These are phyloP conservation scores for Vidua macroura DNA, from an alignment of 2,113 vertebrate genomes.

Conservation along the genomic window DNA sequence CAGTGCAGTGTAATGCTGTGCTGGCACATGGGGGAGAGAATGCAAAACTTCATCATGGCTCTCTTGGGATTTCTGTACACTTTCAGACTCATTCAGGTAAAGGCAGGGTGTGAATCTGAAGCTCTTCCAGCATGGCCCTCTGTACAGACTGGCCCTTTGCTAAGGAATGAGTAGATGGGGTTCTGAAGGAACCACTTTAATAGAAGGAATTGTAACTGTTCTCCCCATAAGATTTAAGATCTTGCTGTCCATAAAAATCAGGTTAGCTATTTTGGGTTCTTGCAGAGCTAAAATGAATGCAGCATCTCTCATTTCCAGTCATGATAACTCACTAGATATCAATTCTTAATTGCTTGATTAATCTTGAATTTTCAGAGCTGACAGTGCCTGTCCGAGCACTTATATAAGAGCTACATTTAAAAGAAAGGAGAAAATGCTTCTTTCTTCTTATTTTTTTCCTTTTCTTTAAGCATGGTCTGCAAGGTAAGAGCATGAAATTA, in stretches of 20 bases:
- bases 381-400: background rate
- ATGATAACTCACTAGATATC: constrained; percentile 14
- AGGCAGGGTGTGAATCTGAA: background rate
- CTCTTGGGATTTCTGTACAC: background rate
- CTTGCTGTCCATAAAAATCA: constrained; percentile 42
- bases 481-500: background rate
- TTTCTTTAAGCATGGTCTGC: background rate
- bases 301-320: constrained; percentile 16
- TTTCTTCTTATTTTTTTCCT: background rate
- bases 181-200: background rate
- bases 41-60: background rate
- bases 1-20: background rate
- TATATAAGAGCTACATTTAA: background rate
- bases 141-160: background rate
- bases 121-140: background rate
- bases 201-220: background rate
- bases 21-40: background rate
- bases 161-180: background rate
- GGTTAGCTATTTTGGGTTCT: constrained; percentile 41
- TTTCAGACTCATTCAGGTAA: background rate
- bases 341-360: constrained; percentile 61
- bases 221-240: background rate
- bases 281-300: constrained; percentile 8
- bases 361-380: constrained; percentile 39
- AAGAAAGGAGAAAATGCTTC: background rate